phyloP scores from a whole-genome alignment of 2,888 invertebrate species.

The Diabrotica balteata region DNA sequence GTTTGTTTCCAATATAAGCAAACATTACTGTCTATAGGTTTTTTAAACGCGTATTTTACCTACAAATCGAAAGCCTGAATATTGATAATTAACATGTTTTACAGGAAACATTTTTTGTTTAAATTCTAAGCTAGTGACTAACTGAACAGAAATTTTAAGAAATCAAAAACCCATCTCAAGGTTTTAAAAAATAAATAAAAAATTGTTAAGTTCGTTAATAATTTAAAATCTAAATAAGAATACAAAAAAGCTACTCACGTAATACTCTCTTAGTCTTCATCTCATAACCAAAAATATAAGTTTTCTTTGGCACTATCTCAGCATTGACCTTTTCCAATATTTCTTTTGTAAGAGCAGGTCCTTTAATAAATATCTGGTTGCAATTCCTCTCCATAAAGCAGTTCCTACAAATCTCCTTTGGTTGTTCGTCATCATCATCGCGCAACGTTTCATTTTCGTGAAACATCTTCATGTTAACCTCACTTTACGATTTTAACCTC shows the following conservation, averaged over 20 bases:
- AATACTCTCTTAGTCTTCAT: slow-evolving; percentile 52
- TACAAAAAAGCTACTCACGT: slow-evolving; percentile 47
- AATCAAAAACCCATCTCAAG: too few species aligned
- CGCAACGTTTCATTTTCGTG: slow-evolving; percentile 2
- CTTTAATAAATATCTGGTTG: slow-evolving; percentile 53
- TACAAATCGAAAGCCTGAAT: too few species aligned
- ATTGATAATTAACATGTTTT: too few species aligned
- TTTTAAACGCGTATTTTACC: too few species aligned
- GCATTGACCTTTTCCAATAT: slow-evolving; percentile 54
- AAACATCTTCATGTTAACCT: slow-evolving; percentile 5
- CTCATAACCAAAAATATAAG: slow-evolving; percentile 52
- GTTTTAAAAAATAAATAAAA: background rate
- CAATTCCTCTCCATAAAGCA: slow-evolving; percentile 50
- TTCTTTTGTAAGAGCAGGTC: slow-evolving; percentile 54
- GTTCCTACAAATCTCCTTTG: background rate
- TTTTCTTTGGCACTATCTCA: slow-evolving; percentile 50
- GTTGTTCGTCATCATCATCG: background rate
- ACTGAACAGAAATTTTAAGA: too few species aligned
- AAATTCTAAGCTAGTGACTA: too few species aligned
- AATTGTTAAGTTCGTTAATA: too few species aligned
- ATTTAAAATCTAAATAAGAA: too few species aligned
- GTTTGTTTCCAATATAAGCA: too few species aligned
- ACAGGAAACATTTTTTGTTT: too few species aligned
- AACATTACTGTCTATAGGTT: too few species aligned
- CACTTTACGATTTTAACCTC: background rate